Base-by-base conservation (phyloP, 2,113 vertebrate species). In the Embiotoca jacksoni region DNA sequence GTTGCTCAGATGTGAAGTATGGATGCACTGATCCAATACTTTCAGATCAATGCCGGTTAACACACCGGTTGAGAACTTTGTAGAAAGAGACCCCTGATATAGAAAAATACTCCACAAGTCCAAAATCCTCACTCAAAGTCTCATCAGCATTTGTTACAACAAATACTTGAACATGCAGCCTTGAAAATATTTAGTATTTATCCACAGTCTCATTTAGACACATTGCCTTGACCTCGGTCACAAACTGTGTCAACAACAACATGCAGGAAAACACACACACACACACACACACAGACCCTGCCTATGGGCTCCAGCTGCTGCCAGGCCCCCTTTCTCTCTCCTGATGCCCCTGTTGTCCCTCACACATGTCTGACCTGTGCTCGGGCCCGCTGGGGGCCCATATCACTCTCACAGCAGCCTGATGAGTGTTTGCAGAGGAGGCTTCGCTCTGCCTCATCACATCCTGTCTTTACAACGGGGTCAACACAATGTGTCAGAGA, bases 301-400 rank as follows among this genome's bases (percentile, higher is more conserved):
- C 32, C 3, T n/a, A 5, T 64, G 66, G 37, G 0, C 75, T 56
- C 82, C 86, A 87, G 88, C 88, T 91, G 88, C 65, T 78, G 11
- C 68, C 77, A 75, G 30, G 44, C 7, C 47, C 10, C 50, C 77
- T 36, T 8, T 56, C 44, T 36, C 57, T 13, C n/a, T 44, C 70
- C 16, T 14, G 53, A 16, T 30, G 50, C 54, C 60, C 75, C 54
- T 9, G 3, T 55, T 1, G 14, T 15, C 37, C 69, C 59, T 37
- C 63, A 65, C 56, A 57, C 49, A 72, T 9, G 54, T 66, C 66
- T 15, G 87, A 36, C 73, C 87, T 59, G 79, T 23, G 49, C 55
- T 53, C 37, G 3, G 64, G 62, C 8, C 63, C 53, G 1, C 41
- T 35, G 82, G 54, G 67, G 69, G 56, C 35, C 60, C 57, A 65